Evolutionary conservation across 2,888 invertebrate genomes (phyloP).

Genomic region (Lagria hirta): DNA sequence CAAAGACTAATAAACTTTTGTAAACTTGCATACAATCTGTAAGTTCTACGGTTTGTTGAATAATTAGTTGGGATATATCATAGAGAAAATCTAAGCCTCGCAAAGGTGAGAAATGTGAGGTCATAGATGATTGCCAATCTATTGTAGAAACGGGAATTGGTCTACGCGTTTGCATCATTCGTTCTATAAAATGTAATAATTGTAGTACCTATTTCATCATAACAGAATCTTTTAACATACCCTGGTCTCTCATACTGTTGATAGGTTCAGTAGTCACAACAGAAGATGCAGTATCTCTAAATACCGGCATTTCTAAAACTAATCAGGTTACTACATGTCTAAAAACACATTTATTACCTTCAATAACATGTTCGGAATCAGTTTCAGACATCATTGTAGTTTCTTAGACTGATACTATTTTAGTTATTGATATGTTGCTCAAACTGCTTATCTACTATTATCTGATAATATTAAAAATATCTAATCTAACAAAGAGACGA

Average conservation of each 20-base stretch:
- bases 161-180: constrained; percentile 49
- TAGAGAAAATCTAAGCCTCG: constrained; percentile 72
- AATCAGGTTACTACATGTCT: no score
- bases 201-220: constrained; percentile 2
- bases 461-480: no score
- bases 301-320: constrained; percentile 32
- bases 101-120: constrained; percentile 64
- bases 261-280: constrained; percentile 25
- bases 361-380: no score
- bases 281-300: constrained; percentile 29
- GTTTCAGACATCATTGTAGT: no score
- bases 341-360: no score
- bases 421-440: no score
- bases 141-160: constrained; percentile 62
- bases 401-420: no score
- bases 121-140: constrained; percentile 61
- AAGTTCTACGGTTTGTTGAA: constrained; percentile 80
- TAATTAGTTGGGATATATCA: constrained; percentile 67
- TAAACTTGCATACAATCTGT: constrained; percentile 63
- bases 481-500: no score
- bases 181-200: constrained; percentile 13
- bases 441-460: no score
- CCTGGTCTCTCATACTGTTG: constrained; percentile 10
- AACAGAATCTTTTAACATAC: constrained; percentile 2
- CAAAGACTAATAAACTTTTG: not conserved